Evolutionary conservation across 2,797 vertebrate species (phyloP).

Genomic region (Silurus aristotelis): DNA sequence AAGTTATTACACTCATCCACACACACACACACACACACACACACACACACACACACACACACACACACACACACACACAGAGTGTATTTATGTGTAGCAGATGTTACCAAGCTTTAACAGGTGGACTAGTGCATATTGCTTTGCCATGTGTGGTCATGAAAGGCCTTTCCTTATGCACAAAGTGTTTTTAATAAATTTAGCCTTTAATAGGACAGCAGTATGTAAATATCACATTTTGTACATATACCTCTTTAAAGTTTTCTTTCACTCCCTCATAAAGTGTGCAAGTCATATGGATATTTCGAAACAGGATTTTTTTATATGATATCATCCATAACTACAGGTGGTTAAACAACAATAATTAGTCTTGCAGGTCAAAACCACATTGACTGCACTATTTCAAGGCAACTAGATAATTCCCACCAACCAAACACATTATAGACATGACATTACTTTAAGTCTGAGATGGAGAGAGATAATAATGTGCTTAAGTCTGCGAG

Average conservation of each 20-base stretch:
- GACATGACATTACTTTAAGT: constrained; percentile 38
- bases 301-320: constrained; percentile 6
- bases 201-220: not conserved
- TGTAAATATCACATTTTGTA: not conserved
- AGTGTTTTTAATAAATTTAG: not conserved
- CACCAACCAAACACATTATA: constrained; percentile 27
- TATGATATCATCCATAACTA: constrained; percentile 5
- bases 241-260: not conserved
- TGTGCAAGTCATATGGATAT: not conserved
- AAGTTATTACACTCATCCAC: not conserved
- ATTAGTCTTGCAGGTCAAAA: constrained; percentile 26
- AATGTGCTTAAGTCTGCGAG: constrained; percentile 21
- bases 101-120: constrained; percentile 27
- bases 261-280: not conserved
- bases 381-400: constrained; percentile 14
- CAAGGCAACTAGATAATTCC: not conserved
- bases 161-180: not conserved
- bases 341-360: constrained; percentile 27
- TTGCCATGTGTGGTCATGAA: not conserved
- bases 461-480: constrained; percentile 28
- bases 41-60: not conserved
- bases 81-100: constrained; percentile 20
- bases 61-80: not conserved
- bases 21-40: not conserved
- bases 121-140: not conserved